A percentile compares a stretch with the other conserved stretches of the same genome.
Evolutionary conservation across 2,797 vertebrate genomes (phyloP).

Genomic region (Phalloptychus januarius): DNA sequence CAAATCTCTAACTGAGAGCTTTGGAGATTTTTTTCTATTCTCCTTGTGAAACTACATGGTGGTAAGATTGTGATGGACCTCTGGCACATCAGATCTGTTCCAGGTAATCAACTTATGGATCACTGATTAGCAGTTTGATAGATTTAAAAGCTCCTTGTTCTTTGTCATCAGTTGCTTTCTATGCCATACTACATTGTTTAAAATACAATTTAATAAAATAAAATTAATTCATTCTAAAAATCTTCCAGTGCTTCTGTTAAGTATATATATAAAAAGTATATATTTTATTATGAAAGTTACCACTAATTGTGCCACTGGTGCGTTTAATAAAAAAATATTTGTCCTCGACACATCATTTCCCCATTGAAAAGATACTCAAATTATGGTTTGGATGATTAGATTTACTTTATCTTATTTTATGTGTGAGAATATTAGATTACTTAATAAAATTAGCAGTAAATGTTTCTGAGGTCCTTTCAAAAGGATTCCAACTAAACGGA

Average conservation of each 20-base stretch:
- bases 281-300: neutral
- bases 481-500: neutral
- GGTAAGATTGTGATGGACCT: neutral
- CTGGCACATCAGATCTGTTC: neutral
- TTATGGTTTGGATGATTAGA: neutral
- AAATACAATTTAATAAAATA: neutral
- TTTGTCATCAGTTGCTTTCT: neutral
- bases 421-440: neutral
- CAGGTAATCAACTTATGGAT: neutral
- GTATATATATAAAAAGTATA: too few species aligned
- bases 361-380: neutral
- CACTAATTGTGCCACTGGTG: neutral
- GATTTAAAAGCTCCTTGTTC: neutral
- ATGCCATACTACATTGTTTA: neutral
- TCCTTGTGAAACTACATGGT: neutral
- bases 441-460: neutral
- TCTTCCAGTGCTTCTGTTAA: neutral
- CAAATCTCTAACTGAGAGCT: neutral
- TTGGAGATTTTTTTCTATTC: neutral
- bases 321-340: neutral
- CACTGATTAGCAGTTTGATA: neutral
- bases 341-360: neutral
- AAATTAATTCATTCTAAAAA: neutral
- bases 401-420: neutral
- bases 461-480: neutral